Percentiles rank a stretch among this genome's conserved stretches.
Evolutionary conservation across 2,797 vertebrate genomes (phyloP).

Genomic region (Typhlichthys eigenmanni): DNA sequence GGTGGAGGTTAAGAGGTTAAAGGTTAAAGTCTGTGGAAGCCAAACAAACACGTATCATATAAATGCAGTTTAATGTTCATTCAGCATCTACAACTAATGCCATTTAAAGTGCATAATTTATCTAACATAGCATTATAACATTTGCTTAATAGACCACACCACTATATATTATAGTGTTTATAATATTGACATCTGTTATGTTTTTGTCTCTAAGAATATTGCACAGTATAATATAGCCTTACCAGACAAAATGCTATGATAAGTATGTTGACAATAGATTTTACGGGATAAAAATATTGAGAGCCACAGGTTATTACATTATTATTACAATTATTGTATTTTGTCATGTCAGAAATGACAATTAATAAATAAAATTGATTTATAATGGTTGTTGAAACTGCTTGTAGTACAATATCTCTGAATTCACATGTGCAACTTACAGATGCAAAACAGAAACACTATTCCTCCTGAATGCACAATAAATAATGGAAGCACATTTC

Average conservation of each 20-base stretch:
- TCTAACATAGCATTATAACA: slow-evolving; percentile 6
- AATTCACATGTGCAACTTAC: too few species aligned
- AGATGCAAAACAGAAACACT: too few species aligned
- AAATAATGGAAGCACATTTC: too few species aligned
- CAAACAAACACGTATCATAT: slow-evolving; percentile 20
- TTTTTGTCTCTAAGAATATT: slow-evolving; percentile 46
- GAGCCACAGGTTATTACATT: slow-evolving; percentile 3
- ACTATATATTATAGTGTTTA: slow-evolving; percentile 34
- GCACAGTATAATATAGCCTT: slow-evolving; percentile 42
- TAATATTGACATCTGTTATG: slow-evolving; percentile 21
- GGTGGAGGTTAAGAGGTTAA: slow-evolving; percentile 8
- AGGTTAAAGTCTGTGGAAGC: slow-evolving; percentile 5
- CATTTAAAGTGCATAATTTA: slow-evolving; percentile 65
- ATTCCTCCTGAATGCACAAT: too few species aligned
- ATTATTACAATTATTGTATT: too few species aligned
- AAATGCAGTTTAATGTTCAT: slow-evolving; percentile 39
- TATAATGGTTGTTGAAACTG: too few species aligned
- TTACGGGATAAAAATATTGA: slow-evolving; percentile 13
- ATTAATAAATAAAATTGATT: too few species aligned
- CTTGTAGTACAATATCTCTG: too few species aligned
- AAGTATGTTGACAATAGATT: slow-evolving; percentile 29
- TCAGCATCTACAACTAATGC: slow-evolving; percentile 27
- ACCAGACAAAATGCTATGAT: slow-evolving; percentile 22
- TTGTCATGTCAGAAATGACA: too few species aligned
- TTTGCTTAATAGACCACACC: slow-evolving; percentile 57